Evolutionary conservation across 2,888 invertebrate genomes (phyloP).

Genomic region (Drosophila mimetica): DNA sequence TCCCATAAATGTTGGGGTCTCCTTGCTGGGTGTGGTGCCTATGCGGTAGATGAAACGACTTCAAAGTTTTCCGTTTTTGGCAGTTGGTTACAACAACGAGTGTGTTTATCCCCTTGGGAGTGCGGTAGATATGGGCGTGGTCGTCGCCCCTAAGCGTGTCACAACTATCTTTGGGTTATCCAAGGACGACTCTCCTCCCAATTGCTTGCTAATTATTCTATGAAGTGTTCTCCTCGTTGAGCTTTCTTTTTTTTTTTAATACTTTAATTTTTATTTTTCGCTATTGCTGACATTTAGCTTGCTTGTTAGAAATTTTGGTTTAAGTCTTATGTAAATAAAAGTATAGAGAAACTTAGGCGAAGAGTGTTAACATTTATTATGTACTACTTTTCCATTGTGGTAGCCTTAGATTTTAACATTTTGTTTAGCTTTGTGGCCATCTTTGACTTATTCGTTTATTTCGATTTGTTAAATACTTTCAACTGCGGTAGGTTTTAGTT

Average conservation of each 20-base stretch:
- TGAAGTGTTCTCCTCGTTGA: conserved; percentile 29
- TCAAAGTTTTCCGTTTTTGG: conserved; percentile 52
- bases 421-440: conserved; percentile 41
- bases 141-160: conserved; percentile 55
- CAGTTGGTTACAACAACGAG: conserved; percentile 68
- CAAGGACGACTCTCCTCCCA: conserved; percentile 11
- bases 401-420: conserved; percentile 37
- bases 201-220: conserved; percentile 57
- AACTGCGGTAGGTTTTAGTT: conserved; percentile 70
- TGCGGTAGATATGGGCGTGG: conserved; percentile 48
- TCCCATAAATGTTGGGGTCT: conserved; percentile 4
- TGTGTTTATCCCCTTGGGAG: conserved; percentile 49
- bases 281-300: conserved; percentile 32
- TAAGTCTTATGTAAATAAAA: conserved; percentile 65
- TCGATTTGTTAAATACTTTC: conserved; percentile 47
- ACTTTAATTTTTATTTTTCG: conserved; percentile 32
- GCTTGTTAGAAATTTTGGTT: conserved; percentile 38
- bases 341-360: conserved; percentile 58
- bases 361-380: conserved; percentile 66
- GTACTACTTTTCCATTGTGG: conserved; percentile 47
- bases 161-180: conserved; percentile 43
- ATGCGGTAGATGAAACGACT: conserved; percentile 28
- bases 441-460: conserved; percentile 43
- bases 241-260: conserved; percentile 27
- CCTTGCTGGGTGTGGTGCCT: conserved; percentile 23